phyloP scores from a whole-genome alignment of 2,113 vertebrate species.

The Melanerpes formicivorus region DNA sequence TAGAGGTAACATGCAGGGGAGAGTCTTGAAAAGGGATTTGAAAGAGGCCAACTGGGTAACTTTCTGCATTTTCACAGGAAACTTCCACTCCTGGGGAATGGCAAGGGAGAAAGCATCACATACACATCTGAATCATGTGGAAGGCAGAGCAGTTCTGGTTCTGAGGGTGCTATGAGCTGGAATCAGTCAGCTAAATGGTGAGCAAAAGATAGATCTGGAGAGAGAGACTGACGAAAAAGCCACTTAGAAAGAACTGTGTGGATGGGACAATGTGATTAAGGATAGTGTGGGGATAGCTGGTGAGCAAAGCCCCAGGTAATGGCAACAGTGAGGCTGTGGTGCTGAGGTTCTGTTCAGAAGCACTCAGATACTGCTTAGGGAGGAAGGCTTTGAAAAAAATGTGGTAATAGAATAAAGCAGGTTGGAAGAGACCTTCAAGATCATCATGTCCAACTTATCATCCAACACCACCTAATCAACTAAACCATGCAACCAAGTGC shows the following conservation, averaged over 20 bases:
- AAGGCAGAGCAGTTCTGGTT: background rate
- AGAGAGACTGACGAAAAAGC: too few species aligned
- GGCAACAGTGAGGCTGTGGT: background rate
- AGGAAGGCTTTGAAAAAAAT: background rate
- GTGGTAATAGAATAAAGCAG: too few species aligned
- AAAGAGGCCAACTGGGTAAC: background rate
- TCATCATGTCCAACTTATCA: too few species aligned
- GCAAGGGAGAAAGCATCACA: background rate
- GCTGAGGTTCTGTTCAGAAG: background rate
- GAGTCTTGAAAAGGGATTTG: background rate
- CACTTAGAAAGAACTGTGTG: background rate
- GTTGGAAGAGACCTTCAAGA: too few species aligned
- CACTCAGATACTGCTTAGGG: background rate
- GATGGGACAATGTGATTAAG: background rate
- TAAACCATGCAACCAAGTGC: too few species aligned
- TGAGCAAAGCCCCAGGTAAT: background rate
- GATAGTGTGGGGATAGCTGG: rapidly evolving
- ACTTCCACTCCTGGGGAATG: background rate
- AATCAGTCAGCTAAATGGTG: background rate
- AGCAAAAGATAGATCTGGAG: background rate
- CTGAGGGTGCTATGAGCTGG: background rate
- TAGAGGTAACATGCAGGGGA: background rate
- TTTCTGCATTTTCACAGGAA: background rate
- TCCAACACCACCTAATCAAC: too few species aligned
- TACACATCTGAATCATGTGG: rapidly evolving